Base-by-base conservation (phyloP, 2,888 invertebrate species). In the Aproaerema taeniolella region DNA sequence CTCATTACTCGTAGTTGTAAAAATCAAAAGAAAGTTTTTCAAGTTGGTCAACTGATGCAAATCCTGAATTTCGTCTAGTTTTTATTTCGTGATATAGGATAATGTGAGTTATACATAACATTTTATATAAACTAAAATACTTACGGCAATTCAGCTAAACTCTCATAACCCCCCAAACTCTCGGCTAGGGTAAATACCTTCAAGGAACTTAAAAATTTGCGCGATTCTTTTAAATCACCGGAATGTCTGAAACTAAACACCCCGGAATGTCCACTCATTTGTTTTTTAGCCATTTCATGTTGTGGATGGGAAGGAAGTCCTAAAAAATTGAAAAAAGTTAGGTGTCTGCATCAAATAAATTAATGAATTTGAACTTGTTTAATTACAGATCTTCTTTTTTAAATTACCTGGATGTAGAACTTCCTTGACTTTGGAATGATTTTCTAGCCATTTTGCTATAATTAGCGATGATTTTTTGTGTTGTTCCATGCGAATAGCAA, bases 161-260 rank as follows among this genome's bases (percentile, higher is more conserved):
- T 97, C 70, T 99, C 98, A 61, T 93, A 96, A 40, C 98, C 98
- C 34, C 99, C 99, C 44, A 99, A 89, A 65, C 97, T 98, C 71
- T 98, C 98, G 2, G 98, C 98, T 37, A 97, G 76, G 1, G 89
- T 91, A 72, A 98, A 96, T 14, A 96, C 56, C 81, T 95, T 93
- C 17, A 97, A 78, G 4, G 90, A 72, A 52, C 90, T 89, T 13
- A 97, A 80, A 63, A 98, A 94, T 39, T 88, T 91, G 41, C 87
- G 87, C 0, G 95, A 91, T 53, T 95, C 91, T 40, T 90, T 82
- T 26, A 94, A 61, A 2, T 89, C 92, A 1, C 96, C 97, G 58
- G 92, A 92, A 14, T 98, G 87, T 58, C 93, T 95, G 64, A 98
- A 95, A 10, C 95, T 93, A 57, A 99, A 89, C 85, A 98, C 95